phyloP scores from a whole-genome alignment of 2,888 invertebrate genomes.

The Bugulina stolonifera region DNA sequence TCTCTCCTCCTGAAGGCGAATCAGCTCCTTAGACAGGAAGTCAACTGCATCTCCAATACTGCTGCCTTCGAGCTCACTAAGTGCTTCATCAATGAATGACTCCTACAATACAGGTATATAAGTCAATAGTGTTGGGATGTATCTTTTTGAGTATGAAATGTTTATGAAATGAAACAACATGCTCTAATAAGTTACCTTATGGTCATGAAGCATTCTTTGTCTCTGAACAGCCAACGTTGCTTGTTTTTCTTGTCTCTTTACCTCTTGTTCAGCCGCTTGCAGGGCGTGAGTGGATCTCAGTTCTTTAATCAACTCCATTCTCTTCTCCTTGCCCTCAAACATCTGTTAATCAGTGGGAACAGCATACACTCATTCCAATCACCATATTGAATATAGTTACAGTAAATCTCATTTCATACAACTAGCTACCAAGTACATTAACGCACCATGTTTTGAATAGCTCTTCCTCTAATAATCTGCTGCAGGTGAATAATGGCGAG shows the following conservation, averaged over 20 bases:
- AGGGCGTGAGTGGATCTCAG: constrained; percentile 63
- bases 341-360: no score
- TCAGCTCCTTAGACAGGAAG: constrained; percentile 71
- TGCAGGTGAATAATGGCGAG: constrained; percentile 63
- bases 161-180: background rate
- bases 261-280: constrained; percentile 57
- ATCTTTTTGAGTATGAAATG: background rate
- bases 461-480: constrained; percentile 65
- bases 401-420: no score
- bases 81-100: constrained; percentile 58
- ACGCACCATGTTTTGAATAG: constrained; percentile 67
- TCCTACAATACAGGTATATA: no score
- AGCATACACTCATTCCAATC: no score
- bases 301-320: constrained; percentile 67
- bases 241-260: constrained; percentile 47
- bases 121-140: no score
- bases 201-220: constrained; percentile 48
- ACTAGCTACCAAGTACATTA: no score
- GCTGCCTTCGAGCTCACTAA: constrained; percentile 67
- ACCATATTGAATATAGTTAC: no score
- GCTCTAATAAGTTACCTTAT: constrained; percentile 38
- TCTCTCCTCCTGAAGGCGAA: constrained; percentile 70
- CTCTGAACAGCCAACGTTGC: constrained; percentile 49
- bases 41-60: constrained; percentile 68
- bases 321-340: constrained; percentile 66